Evolutionary conservation across 2,113 vertebrate genomes (phyloP).

Genomic region (Alethe diademata): DNA sequence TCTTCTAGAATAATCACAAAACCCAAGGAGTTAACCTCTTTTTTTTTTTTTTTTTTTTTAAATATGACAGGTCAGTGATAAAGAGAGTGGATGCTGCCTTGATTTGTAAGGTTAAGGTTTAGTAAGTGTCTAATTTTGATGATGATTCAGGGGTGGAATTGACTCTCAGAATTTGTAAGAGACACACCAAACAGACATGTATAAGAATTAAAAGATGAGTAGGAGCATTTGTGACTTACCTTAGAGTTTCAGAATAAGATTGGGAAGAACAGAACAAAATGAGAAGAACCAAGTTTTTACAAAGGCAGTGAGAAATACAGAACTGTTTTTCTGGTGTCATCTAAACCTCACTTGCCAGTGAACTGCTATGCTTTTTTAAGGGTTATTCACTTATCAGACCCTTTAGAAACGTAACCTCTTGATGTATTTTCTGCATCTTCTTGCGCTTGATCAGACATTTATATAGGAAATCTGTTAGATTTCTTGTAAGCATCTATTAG

Average conservation of each 20-base stretch:
- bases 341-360: neutral
- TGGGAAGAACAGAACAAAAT: neutral
- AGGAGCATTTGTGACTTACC: neutral
- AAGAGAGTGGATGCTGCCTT: neutral
- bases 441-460: neutral
- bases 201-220: neutral
- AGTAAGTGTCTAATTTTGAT: neutral
- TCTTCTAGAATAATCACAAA: neutral
- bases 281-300: neutral
- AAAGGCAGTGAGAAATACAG: neutral
- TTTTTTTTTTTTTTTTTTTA: neutral
- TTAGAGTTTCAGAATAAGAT: neutral
- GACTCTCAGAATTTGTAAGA: neutral
- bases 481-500: neutral
- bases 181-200: neutral
- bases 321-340: neutral
- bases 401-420: neutral
- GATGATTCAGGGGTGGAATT: neutral
- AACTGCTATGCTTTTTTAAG: neutral
- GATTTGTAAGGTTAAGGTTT: neutral
- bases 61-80: neutral
- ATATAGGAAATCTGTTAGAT: neutral
- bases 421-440: neutral
- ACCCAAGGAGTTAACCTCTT: neutral
- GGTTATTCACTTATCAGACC: neutral